phyloP scores from a whole-genome alignment of 2,888 invertebrate genomes.

The Heterodera filipjevi region DNA sequence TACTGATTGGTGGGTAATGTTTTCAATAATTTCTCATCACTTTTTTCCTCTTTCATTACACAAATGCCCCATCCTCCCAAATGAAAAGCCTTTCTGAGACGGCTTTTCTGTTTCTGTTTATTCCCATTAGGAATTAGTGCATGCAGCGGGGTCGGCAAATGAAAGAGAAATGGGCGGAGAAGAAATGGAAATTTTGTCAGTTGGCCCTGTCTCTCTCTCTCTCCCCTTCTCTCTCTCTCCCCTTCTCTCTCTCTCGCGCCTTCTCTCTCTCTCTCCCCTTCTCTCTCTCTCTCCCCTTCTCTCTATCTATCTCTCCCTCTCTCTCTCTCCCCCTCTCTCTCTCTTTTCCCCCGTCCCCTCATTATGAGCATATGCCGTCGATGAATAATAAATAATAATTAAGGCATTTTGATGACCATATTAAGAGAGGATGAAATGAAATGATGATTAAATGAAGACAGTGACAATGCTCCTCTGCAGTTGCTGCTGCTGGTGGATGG shows the following conservation, averaged over 20 bases:
- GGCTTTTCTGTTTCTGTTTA: not conserved
- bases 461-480: too few species aligned
- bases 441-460: not conserved
- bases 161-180: not conserved
- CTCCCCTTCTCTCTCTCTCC: too few species aligned
- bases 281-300: not conserved
- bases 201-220: too few species aligned
- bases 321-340: not conserved
- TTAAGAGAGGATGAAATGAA: not conserved
- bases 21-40: not conserved
- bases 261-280: not conserved
- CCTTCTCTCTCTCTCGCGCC: too few species aligned
- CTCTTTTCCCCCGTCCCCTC: not conserved
- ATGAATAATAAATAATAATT: not conserved
- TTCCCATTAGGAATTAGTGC: not conserved
- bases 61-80: not conserved
- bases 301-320: not conserved
- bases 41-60: not conserved
- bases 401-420: slow-evolving; percentile 7
- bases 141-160: not conserved
- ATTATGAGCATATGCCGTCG: not conserved
- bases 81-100: not conserved
- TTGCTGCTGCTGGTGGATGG: not conserved
- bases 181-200: slow-evolving; percentile 6
- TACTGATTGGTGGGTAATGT: too few species aligned